Evolutionary conservation across 2,113 vertebrate genomes (phyloP).

Genomic region (Amphiprion ocellaris): DNA sequence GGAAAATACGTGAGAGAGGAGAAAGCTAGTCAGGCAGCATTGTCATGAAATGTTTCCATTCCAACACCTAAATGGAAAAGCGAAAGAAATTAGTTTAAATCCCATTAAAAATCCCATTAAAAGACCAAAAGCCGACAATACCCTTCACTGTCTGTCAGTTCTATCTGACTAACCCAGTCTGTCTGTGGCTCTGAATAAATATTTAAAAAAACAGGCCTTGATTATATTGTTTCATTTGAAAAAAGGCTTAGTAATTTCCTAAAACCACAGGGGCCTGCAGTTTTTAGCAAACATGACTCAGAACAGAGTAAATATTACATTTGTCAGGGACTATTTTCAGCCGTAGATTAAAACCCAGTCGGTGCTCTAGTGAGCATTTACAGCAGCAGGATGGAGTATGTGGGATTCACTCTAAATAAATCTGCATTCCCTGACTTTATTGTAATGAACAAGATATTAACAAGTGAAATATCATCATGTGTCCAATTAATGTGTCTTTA

Average conservation of each 20-base stretch:
- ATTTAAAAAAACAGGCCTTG: not conserved
- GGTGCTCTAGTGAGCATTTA: not conserved
- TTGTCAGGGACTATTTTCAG: conserved; percentile 16
- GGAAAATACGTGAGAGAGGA: conserved; percentile 2
- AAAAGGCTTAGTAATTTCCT: conserved; percentile 11
- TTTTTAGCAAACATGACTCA: conserved; percentile 1
- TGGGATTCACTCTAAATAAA: conserved; percentile 8
- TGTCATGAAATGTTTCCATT: conserved; percentile 26
- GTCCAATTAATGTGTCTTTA: not conserved
- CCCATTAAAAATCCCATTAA: not conserved
- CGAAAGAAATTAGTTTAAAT: conserved; percentile 2
- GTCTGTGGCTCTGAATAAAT: conserved; percentile 13
- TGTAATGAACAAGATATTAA: conserved; percentile 2
- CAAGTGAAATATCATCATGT: not conserved
- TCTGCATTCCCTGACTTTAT: not conserved
- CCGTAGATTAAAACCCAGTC: conserved; percentile 1
- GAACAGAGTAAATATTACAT: conserved; percentile 3
- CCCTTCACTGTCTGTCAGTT: not conserved
- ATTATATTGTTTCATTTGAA: conserved; percentile 7
- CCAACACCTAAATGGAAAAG: not conserved
- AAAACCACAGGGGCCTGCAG: not conserved
- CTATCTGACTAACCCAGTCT: not conserved
- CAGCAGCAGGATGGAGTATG: conserved; percentile 4
- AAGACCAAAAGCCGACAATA: not conserved
- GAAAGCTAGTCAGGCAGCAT: not conserved